Percentiles rank a stretch among this genome's conserved stretches.
Evolutionary conservation across 2,113 vertebrate genomes (phyloP).

Genomic region (Triplophysa dalaica): DNA sequence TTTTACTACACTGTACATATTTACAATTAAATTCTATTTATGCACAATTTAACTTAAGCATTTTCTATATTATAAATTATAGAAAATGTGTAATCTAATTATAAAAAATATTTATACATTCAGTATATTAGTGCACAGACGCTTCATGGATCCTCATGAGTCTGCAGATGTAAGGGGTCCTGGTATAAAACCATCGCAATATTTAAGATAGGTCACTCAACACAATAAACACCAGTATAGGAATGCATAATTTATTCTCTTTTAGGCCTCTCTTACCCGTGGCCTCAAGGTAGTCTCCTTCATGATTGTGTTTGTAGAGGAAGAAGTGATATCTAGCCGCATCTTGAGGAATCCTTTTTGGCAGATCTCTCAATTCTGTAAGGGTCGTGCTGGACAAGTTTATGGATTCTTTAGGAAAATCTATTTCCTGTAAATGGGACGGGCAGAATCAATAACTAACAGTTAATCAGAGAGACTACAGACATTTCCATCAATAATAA

Average conservation of each 20-base stretch:
- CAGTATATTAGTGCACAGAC: too few species aligned
- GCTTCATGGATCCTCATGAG: too few species aligned
- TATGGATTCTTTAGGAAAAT: slow-evolving; percentile 89
- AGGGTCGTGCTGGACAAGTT: slow-evolving; percentile 84
- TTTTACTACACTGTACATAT: too few species aligned
- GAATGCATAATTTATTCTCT: not conserved
- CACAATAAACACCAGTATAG: not conserved
- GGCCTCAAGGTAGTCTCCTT: slow-evolving; percentile 94
- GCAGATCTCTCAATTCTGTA: slow-evolving; percentile 91
- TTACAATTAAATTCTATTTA: too few species aligned
- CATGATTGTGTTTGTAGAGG: slow-evolving; percentile 93
- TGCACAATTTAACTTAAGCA: too few species aligned
- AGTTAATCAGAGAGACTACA: not conserved
- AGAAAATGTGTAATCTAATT: too few species aligned
- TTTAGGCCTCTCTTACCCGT: slow-evolving; percentile 74
- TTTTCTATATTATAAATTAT: too few species aligned
- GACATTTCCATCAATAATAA: not conserved
- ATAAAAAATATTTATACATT: too few species aligned
- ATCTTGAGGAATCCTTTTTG: slow-evolving; percentile 90
- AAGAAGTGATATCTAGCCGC: slow-evolving; percentile 96
- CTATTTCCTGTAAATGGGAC: slow-evolving; percentile 82
- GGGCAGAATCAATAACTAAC: not conserved
- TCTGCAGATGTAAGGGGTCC: too few species aligned
- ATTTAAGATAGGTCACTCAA: too few species aligned
- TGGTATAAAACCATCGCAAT: too few species aligned